A percentile compares a stretch with the other conserved stretches of the same genome.
These are phyloP conservation scores for Hypolimnas misippus DNA, from an alignment of 2,888 invertebrate species.

Conservation along the genomic window DNA sequence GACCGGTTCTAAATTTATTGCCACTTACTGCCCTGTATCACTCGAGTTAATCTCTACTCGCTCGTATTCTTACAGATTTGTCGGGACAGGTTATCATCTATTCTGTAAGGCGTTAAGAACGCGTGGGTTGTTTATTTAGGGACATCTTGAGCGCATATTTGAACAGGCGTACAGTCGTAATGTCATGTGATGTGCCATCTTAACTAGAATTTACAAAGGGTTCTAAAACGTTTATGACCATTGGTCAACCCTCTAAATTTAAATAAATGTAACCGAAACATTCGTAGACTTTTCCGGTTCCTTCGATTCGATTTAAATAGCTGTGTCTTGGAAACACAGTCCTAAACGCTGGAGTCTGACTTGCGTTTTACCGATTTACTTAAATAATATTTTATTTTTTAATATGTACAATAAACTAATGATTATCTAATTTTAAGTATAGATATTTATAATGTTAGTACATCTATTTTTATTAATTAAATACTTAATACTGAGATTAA, in stretches of 20 bases:
- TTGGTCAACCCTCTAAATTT: not conserved
- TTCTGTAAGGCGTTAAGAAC: slow-evolving; percentile 67
- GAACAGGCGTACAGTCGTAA: slow-evolving; percentile 23
- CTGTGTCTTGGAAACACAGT: too few species aligned
- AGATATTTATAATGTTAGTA: not conserved
- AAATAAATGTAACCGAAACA: slow-evolving; percentile 8
- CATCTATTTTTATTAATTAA: not conserved
- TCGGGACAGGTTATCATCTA: slow-evolving; percentile 65
- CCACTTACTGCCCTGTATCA: slow-evolving; percentile 54
- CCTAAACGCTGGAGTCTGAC: too few species aligned
- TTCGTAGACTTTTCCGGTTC: too few species aligned
- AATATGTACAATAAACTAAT: too few species aligned
- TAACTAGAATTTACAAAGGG: slow-evolving; percentile 22
- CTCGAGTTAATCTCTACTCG: slow-evolving; percentile 61
- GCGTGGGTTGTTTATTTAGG: slow-evolving; percentile 76
- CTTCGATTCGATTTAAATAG: too few species aligned
- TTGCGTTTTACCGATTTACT: too few species aligned
- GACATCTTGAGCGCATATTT: slow-evolving; percentile 44
- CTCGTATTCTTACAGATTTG: slow-evolving; percentile 71
- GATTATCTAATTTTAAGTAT: too few species aligned
- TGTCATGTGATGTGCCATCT: slow-evolving; percentile 24
- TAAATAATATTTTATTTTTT: too few species aligned
- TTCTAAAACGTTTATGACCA: not conserved
- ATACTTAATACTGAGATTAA: not conserved
- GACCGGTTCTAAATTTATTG: slow-evolving; percentile 48